phyloP scores from a whole-genome alignment of 2,888 invertebrate species.

The Dioctria rufipes region DNA sequence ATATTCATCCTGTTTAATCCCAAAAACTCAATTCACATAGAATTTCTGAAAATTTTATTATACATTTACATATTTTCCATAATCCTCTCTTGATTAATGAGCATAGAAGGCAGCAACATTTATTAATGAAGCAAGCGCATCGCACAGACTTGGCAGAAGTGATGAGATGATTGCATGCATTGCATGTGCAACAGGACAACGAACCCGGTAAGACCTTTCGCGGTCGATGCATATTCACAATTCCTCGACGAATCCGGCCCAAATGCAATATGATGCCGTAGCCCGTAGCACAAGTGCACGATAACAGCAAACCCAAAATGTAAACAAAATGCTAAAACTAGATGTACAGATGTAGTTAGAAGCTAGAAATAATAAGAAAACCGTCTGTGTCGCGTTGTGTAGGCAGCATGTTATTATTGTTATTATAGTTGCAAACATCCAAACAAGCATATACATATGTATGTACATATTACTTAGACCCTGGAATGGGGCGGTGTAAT shows the following conservation, averaged over 20 bases:
- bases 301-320: conserved; percentile 14
- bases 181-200: conserved; percentile 48
- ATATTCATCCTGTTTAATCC: neutral
- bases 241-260: neutral
- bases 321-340: conserved; percentile 35
- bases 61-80: neutral
- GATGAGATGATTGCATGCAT: neutral
- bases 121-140: neutral
- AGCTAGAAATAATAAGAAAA: too few relatives aligned
- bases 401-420: conserved; percentile 1
- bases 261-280: neutral
- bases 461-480: too few relatives aligned
- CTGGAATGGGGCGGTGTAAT: too few relatives aligned
- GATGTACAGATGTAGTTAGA: neutral
- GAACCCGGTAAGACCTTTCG: conserved; percentile 22
- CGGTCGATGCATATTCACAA: neutral
- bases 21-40: neutral
- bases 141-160: conserved; percentile 33
- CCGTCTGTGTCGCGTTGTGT: neutral
- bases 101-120: neutral
- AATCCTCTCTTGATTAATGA: neutral
- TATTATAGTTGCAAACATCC: neutral
- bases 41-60: neutral
- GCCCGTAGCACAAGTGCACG: neutral
- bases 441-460: neutral